A percentile compares a stretch with the other conserved stretches of the same genome.
Conservation (phyloP, 1,140 invertebrate species). For the Drosophila sechellia region DNA sequence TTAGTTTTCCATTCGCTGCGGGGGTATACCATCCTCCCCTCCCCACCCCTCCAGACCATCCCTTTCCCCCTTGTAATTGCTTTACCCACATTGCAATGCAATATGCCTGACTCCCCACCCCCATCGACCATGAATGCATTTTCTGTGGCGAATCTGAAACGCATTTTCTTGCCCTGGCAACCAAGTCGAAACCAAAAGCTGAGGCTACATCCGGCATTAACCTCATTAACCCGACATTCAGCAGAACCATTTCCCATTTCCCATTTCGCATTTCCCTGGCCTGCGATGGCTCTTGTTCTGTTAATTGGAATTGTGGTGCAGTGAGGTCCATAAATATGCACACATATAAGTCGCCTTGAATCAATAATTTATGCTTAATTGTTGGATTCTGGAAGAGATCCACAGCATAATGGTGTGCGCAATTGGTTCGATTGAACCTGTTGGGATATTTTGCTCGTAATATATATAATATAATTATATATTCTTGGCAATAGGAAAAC, state of each 20-base stretch:
- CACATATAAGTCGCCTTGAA: slow-evolving; percentile 26
- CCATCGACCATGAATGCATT: slow-evolving; percentile 16
- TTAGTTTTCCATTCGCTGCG: slow-evolving; percentile 20
- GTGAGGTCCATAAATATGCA: slow-evolving; percentile 22
- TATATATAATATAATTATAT: neutral
- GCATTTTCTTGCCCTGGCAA: slow-evolving; percentile 25
- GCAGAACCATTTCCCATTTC: slow-evolving; percentile 19
- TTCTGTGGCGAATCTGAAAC: slow-evolving; percentile 21
- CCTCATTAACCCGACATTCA: slow-evolving; percentile 41
- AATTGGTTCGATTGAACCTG: neutral
- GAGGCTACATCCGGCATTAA: slow-evolving; percentile 40
- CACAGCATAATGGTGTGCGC: neutral
- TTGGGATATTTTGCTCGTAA: slow-evolving; percentile 4
- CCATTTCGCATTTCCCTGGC: slow-evolving; percentile 9
- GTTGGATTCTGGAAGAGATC: slow-evolving; percentile 3
- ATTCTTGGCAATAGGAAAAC: slow-evolving; percentile 11
- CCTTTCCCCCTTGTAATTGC: slow-evolving; percentile 37
- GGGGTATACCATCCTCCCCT: neutral
- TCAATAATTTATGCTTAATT: slow-evolving; percentile 37
- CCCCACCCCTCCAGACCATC: neutral
- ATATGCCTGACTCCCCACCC: slow-evolving; percentile 11
- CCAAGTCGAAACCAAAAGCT: slow-evolving; percentile 24
- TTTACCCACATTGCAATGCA: slow-evolving; percentile 33
- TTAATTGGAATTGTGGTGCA: slow-evolving; percentile 41
- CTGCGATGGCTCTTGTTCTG: slow-evolving; percentile 14